Base-by-base conservation (phyloP, 1,140 invertebrate genomes). In the Papilio glaucus region DNA sequence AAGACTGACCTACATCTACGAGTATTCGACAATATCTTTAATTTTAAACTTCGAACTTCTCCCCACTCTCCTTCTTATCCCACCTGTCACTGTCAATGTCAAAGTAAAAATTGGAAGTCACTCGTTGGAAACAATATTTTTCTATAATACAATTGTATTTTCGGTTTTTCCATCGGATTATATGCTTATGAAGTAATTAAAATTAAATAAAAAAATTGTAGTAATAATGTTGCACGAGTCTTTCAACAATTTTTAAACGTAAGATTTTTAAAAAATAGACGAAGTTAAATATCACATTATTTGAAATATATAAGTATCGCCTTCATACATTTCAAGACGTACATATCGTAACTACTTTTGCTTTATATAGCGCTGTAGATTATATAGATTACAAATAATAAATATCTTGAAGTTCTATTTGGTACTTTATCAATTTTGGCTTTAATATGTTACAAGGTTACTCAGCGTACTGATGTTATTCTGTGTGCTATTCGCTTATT, bases 381-480 rank as follows among this genome's bases (percentile, higher is more conserved):
- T 21, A 41, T 37, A 62, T 38, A 37, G 21, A 53, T 53, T 53
- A 53, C 21, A 41, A 39, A 65, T 41, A 41, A 53, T 53, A 18
- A 21, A 53, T 53, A 53, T 53, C 18, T 53, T 4, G 9, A 65
- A 39, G 5, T 1, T 62, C 39, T 39, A 65, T 65, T 15, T 39
- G 37, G 38, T 65, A 65, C 37, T 65, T 38, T 38, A 13, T 61
- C 15, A 21, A 38, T 41, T 21, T 21, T 21, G 62, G 62, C 33
- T 39, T 57, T 57, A 57, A 62, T 29, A 65, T 67, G 39, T 67
- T 42, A 41, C 63, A 67, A 67, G n/a, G n/a, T n/a, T n/a, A 42
- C 26, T 63, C 39, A 9, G 38, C 6, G 21, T 24, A 29, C 10
- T 61, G 13, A n/a, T n/a, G n/a, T n/a, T n/a, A n/a, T n/a, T n/a